Evolutionary conservation across 2,888 invertebrate species (phyloP).

Genomic region (Cerastis leucographa): DNA sequence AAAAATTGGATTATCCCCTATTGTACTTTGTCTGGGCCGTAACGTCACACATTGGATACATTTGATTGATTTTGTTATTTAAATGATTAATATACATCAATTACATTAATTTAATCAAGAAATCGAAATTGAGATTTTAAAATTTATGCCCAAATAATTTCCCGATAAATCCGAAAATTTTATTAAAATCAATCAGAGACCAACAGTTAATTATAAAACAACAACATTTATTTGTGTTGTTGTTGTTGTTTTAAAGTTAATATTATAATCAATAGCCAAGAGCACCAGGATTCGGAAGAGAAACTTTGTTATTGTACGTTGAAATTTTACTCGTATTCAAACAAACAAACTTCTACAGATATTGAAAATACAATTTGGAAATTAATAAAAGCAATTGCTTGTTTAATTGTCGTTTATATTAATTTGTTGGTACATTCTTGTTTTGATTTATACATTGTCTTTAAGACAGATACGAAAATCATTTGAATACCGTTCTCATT

Average conservation of each 20-base stretch:
- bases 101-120: not conserved
- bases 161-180: slow-evolving; percentile 1
- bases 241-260: slow-evolving; percentile 49
- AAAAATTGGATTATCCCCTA: too few species aligned
- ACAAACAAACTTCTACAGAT: slow-evolving; percentile 60
- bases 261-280: slow-evolving; percentile 49
- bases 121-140: not conserved
- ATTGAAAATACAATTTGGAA: slow-evolving; percentile 63
- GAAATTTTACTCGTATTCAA: slow-evolving; percentile 52
- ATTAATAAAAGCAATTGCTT: slow-evolving; percentile 62
- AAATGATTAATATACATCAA: not conserved
- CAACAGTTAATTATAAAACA: slow-evolving; percentile 46
- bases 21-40: not conserved
- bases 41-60: not conserved
- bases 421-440: slow-evolving; percentile 37
- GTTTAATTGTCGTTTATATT: slow-evolving; percentile 54
- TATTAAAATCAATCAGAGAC: slow-evolving; percentile 36
- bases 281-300: slow-evolving; percentile 20
- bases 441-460: slow-evolving; percentile 35
- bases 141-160: not conserved
- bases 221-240: slow-evolving; percentile 48
- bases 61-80: not conserved
- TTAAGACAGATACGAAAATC: not conserved
- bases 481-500: slow-evolving; percentile 6
- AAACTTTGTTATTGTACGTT: slow-evolving; percentile 58